Percentiles rank a stretch among this genome's conserved stretches.
Evolutionary conservation across 2,888 invertebrate species (phyloP).

Genomic region (Patella pellucida): DNA sequence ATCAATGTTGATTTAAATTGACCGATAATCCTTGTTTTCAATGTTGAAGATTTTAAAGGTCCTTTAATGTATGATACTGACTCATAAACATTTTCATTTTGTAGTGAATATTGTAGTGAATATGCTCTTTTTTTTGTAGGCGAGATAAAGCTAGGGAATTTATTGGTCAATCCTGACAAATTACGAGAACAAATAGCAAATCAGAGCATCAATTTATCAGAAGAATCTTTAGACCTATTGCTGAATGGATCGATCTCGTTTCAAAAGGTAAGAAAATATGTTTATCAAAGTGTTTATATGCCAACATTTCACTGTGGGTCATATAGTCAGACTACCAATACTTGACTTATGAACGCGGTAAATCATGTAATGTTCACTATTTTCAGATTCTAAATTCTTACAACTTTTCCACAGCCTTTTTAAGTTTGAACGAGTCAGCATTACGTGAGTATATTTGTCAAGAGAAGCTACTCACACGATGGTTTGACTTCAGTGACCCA

Average conservation of each 20-base stretch:
- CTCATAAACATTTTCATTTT: not conserved
- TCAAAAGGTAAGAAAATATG: conserved; percentile 15
- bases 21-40: too few relatives aligned
- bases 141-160: conserved; percentile 44
- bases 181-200: conserved; percentile 42
- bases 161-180: conserved; percentile 47
- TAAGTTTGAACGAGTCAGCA: conserved; percentile 7
- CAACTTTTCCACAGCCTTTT: conserved; percentile 1
- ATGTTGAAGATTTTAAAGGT: too few relatives aligned
- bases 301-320: too few relatives aligned
- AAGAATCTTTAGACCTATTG: conserved; percentile 47
- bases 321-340: too few relatives aligned
- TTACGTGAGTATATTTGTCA: conserved; percentile 34
- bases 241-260: conserved; percentile 47
- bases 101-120: not conserved
- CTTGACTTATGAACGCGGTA: too few relatives aligned
- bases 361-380: too few relatives aligned
- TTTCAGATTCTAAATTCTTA: not conserved
- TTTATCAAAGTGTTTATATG: too few relatives aligned
- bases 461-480: conserved; percentile 26
- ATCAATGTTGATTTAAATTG: too few relatives aligned
- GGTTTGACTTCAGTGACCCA: conserved; percentile 40
- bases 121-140: conserved; percentile 39
- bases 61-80: too few relatives aligned
- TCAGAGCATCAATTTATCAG: conserved; percentile 50